Evolutionary conservation across 2,888 invertebrate species (phyloP).

Genomic region (Trachelus stipa): DNA sequence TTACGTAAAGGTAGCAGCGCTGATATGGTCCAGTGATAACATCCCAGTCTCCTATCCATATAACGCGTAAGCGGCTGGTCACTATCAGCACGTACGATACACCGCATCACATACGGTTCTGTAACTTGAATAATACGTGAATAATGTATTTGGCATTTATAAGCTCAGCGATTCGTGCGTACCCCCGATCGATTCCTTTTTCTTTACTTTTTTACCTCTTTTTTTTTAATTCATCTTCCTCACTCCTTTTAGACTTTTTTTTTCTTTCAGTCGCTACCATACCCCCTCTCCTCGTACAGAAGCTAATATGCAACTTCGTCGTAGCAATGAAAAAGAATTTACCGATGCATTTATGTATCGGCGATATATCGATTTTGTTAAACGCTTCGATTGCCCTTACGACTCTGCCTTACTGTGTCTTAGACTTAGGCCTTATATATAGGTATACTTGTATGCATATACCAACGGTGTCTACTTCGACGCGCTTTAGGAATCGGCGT

Average conservation of each 20-base stretch:
- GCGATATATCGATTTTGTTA: constrained; percentile 21
- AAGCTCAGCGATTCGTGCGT: constrained; percentile 16
- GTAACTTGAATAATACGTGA: constrained; percentile 51
- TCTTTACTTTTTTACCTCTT: neutral
- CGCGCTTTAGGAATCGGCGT: constrained; percentile 11
- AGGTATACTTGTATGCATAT: neutral
- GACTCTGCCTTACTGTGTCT: neutral
- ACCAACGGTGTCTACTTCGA: neutral
- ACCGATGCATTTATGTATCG: constrained; percentile 62
- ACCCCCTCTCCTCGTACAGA: neutral
- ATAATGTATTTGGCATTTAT: constrained; percentile 58
- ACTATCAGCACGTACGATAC: constrained; percentile 37
- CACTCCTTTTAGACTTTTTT: neutral
- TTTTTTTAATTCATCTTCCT: neutral
- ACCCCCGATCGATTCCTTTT: neutral
- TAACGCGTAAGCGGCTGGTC: constrained; percentile 33
- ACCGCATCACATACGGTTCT: neutral
- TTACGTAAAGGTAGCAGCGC: constrained; percentile 53
- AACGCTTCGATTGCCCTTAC: neutral
- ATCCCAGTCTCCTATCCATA: neutral
- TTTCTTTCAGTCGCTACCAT: neutral
- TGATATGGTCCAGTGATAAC: constrained; percentile 33
- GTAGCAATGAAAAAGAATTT: constrained; percentile 16
- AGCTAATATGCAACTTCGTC: neutral
- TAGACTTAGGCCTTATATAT: neutral